These are phyloP conservation scores for Myopa tessellatipennis DNA, from an alignment of 2,888 invertebrate species.

Conservation along the genomic window DNA sequence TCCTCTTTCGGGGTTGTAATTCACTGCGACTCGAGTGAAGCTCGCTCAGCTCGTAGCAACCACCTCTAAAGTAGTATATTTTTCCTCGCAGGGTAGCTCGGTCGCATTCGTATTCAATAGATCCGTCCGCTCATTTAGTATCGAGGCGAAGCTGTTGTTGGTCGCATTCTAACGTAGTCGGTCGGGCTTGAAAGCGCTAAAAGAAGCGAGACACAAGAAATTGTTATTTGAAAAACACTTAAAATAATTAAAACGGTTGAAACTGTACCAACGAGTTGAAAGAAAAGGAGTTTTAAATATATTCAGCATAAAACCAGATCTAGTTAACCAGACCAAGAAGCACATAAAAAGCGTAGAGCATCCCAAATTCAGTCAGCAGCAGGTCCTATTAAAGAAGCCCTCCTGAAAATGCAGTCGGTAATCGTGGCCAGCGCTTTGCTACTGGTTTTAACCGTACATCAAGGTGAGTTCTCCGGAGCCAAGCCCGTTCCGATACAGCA, in stretches of 20 bases:
- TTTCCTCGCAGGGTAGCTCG: constrained; percentile 20
- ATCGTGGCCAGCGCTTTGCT: constrained; percentile 65
- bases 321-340: too few species aligned
- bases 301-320: too few species aligned
- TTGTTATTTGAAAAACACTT: constrained; percentile 1
- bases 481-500: background rate
- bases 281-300: background rate
- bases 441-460: constrained; percentile 66
- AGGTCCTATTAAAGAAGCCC: constrained; percentile 10
- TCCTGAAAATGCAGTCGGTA: constrained; percentile 63
- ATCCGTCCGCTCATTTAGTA: constrained; percentile 35
- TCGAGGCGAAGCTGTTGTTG: constrained; percentile 39
- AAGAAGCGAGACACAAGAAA: constrained; percentile 7
- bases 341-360: too few species aligned
- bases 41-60: constrained; percentile 12
- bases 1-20: background rate
- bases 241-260: constrained; percentile 18
- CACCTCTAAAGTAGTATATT: constrained; percentile 15
- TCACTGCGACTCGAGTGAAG: background rate
- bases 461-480: constrained; percentile 64
- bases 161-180: constrained; percentile 29
- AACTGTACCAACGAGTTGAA: constrained; percentile 20
- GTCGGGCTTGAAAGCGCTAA: constrained; percentile 6
- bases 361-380: background rate
- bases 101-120: background rate